Percentiles rank a stretch among this genome's conserved stretches.
Conservation (phyloP, 2,797 vertebrate genomes). For the Halcyon smyrnensis region DNA sequence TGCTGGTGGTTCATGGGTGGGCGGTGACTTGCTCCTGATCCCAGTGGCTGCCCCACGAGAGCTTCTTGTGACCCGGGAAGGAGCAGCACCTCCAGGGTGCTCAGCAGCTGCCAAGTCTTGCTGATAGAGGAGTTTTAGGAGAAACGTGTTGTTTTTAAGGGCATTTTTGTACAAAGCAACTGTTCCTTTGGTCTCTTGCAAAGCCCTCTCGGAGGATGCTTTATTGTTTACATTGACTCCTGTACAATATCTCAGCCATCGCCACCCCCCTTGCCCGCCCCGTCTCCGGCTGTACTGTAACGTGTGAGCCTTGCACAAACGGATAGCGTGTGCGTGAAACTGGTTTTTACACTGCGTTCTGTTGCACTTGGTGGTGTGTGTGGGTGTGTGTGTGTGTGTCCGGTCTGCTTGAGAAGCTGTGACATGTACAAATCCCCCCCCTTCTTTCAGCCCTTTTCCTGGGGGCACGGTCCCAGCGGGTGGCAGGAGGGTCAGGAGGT, state of each 20-base stretch:
- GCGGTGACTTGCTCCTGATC: background rate
- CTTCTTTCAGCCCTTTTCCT: background rate
- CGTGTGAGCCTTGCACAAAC: constrained; percentile 49
- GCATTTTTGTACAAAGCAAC: constrained; percentile 81
- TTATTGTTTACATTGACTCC: constrained; percentile 81
- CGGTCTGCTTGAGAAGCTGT: constrained; percentile 30
- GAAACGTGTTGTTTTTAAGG: constrained; percentile 55
- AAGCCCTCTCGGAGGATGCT: constrained; percentile 72
- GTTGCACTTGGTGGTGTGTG: constrained; percentile 51
- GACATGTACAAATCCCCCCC: constrained; percentile 34
- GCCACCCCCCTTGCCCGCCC: background rate
- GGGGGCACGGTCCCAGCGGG: constrained; percentile 45
- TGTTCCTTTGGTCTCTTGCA: constrained; percentile 70
- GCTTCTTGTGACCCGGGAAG: background rate
- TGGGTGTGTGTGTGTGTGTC: background rate
- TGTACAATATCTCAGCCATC: constrained; percentile 59
- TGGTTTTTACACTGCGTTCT: constrained; percentile 41
- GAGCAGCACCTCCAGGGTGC: background rate
- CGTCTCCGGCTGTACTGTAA: constrained; percentile 34
- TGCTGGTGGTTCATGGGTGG: background rate
- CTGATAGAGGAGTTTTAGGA: background rate
- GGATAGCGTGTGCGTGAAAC: constrained; percentile 11
- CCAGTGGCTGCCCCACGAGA: background rate
- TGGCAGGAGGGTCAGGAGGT: constrained; percentile 40
- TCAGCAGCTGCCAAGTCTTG: background rate